phyloP scores from a whole-genome alignment of 2,888 invertebrate genomes.

The Mimumesa dahlbomi region DNA sequence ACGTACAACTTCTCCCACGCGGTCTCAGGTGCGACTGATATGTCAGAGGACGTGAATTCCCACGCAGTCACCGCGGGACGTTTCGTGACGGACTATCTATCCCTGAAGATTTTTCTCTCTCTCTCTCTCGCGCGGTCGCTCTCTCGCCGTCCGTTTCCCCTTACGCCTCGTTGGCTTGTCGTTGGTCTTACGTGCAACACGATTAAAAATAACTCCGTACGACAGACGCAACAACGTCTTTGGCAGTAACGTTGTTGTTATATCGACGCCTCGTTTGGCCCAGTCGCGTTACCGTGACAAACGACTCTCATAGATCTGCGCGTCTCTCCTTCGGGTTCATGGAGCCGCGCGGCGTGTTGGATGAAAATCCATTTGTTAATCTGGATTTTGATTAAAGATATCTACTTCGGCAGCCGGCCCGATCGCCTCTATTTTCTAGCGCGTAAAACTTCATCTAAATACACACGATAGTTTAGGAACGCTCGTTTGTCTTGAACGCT shows the following conservation, averaged over 20 bases:
- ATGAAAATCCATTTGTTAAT: conserved; percentile 32
- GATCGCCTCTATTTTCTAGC: too few species aligned
- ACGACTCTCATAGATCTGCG: conserved; percentile 61
- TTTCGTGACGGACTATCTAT: conserved; percentile 11
- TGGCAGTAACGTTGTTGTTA: conserved; percentile 70
- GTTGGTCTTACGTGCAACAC: not conserved
- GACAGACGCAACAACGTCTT: conserved; percentile 60
- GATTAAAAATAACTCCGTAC: conserved; percentile 33
- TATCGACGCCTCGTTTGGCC: conserved; percentile 72
- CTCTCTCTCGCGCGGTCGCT: not conserved
- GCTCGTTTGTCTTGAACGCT: too few species aligned
- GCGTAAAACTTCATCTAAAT: too few species aligned
- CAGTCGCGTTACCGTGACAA: conserved; percentile 68
- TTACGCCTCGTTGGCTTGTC: not conserved
- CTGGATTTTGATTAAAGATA: conserved; percentile 36
- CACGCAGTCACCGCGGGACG: conserved; percentile 29
- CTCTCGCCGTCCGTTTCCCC: not conserved
- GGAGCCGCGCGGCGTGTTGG: too few species aligned
- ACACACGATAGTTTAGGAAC: too few species aligned
- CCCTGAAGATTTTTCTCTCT: conserved; percentile 10
- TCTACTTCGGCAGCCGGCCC: conserved; percentile 1
- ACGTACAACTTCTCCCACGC: conserved; percentile 27
- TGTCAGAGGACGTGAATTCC: conserved; percentile 29
- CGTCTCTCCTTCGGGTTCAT: conserved; percentile 2
- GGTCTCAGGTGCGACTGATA: conserved; percentile 33